Percentiles rank a stretch among this genome's conserved stretches.
phyloP scores from a whole-genome alignment of 1,140 invertebrate genomes.

The Magallana angulata region DNA sequence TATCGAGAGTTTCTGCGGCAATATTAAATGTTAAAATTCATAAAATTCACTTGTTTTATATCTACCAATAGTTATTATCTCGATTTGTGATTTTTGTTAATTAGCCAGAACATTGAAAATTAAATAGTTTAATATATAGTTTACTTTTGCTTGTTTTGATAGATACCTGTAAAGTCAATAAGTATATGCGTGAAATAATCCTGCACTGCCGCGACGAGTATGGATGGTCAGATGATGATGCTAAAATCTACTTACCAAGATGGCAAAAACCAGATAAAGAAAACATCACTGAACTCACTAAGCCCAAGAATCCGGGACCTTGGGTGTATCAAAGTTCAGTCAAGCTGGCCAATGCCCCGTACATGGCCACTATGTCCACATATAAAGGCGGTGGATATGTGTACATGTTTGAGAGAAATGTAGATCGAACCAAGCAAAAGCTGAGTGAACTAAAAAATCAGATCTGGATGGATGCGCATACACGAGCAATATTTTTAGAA shows the following conservation, averaged over 20 bases:
- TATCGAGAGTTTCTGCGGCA: too few species aligned
- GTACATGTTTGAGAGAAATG: slow-evolving; percentile 66
- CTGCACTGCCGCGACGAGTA: slow-evolving; percentile 77
- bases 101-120: too few species aligned
- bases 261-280: slow-evolving; percentile 68
- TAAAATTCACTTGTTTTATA: too few species aligned
- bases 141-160: slow-evolving; percentile 33
- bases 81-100: too few species aligned
- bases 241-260: slow-evolving; percentile 73
- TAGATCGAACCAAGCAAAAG: slow-evolving; percentile 61
- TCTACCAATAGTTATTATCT: too few species aligned
- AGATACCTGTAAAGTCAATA: slow-evolving; percentile 76
- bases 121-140: neutral
- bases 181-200: slow-evolving; percentile 63
- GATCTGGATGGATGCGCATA: slow-evolving; percentile 81
- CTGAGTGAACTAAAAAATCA: slow-evolving; percentile 60
- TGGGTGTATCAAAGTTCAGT: slow-evolving; percentile 76
- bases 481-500: slow-evolving; percentile 81
- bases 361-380: slow-evolving; percentile 71
- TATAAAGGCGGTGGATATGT: slow-evolving; percentile 79
- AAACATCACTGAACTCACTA: slow-evolving; percentile 58
- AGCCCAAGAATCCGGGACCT: slow-evolving; percentile 65
- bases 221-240: slow-evolving; percentile 78
- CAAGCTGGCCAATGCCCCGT: slow-evolving; percentile 74
- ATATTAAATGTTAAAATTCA: too few species aligned